Percentiles rank a stretch among this genome's conserved stretches.
Conservation (phyloP, 2,888 invertebrate species). For the Drosophila differens region DNA sequence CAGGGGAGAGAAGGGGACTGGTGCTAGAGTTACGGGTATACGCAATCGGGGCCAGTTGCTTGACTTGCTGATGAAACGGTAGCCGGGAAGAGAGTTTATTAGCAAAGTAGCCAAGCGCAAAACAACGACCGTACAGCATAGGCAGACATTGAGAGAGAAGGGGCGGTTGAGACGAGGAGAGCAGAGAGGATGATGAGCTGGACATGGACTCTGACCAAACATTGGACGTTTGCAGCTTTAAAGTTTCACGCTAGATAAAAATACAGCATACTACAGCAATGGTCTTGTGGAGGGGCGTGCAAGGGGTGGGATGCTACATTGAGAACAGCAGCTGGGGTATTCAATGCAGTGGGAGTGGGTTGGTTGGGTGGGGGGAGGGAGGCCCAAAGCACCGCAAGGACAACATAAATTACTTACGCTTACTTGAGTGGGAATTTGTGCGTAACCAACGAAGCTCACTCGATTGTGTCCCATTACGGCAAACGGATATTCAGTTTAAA, state of each 20-base stretch:
- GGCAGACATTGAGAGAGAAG: background rate
- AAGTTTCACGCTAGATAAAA: constrained; percentile 76
- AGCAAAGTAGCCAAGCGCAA: constrained; percentile 80
- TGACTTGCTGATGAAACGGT: constrained; percentile 34
- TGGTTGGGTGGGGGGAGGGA: constrained; percentile 7
- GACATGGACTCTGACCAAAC: constrained; percentile 58
- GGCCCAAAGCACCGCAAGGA: constrained; percentile 71
- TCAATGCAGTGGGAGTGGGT: background rate
- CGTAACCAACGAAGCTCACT: constrained; percentile 81
- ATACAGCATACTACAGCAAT: constrained; percentile 27
- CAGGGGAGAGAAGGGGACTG: background rate
- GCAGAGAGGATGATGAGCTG: constrained; percentile 43
- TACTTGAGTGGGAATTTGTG: constrained; percentile 83
- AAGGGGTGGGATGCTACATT: constrained; percentile 15
- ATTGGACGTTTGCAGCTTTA: constrained; percentile 67
- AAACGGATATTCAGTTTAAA: constrained; percentile 78
- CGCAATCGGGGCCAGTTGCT: constrained; percentile 16
- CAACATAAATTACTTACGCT: constrained; percentile 83
- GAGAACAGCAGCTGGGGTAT: constrained; percentile 34
- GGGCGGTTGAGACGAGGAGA: background rate
- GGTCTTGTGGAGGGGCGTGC: background rate
- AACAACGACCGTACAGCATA: constrained; percentile 32
- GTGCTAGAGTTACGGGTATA: background rate
- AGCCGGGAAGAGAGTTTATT: constrained; percentile 65
- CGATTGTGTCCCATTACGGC: constrained; percentile 79